Base-by-base conservation (phyloP, 2,113 vertebrate species). In the Spermophilus dauricus region DNA sequence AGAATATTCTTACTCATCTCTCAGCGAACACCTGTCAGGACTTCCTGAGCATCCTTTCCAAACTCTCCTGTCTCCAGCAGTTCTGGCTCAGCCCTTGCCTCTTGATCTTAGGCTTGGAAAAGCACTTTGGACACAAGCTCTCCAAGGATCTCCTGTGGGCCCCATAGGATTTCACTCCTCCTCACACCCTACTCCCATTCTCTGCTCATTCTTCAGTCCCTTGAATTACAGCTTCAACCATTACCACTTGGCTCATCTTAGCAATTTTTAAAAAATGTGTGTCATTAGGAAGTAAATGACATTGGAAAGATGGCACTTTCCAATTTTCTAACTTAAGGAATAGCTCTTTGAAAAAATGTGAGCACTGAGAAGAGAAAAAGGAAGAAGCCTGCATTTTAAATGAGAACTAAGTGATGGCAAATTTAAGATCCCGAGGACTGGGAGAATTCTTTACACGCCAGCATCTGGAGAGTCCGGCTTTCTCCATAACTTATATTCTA, bases 221-320 rank as follows among this genome's bases (percentile, higher is more conserved):
- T 56, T 70, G 51, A 73, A 63, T 63, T 34, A 30, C 3, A 81
- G 34, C 61, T n/a, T 61, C 26, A 83, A 83, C 20, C n/a, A 67
- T 56, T 28, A 9, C 22, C 10, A 72, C 9, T 69, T 56, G n/a
- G 39, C 82, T 51, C 39, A 91, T 26, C 73, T 63, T 83, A 67
- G 75, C 7, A 24, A 5, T 34, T 86, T 70, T 76, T 93, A 2
- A 51, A 39, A 45, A 70, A 48, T 67, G 18, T 51, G 45, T 65
- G 22, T 85, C 39, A 39, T 65, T 51, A 73, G 32, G 65, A 39
- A 18, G 42, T 17, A 63, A 86, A 69, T 34, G 30, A 26, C 32
- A 17, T 93, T 88, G 61, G 72, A 82, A 88, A 82, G 58, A 48
- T 65, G n/a, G 95, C 85, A 37, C 16, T 70, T 70, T 70, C 22